phyloP scores from a whole-genome alignment of 2,888 invertebrate species.

The Steromphala cineraria region DNA sequence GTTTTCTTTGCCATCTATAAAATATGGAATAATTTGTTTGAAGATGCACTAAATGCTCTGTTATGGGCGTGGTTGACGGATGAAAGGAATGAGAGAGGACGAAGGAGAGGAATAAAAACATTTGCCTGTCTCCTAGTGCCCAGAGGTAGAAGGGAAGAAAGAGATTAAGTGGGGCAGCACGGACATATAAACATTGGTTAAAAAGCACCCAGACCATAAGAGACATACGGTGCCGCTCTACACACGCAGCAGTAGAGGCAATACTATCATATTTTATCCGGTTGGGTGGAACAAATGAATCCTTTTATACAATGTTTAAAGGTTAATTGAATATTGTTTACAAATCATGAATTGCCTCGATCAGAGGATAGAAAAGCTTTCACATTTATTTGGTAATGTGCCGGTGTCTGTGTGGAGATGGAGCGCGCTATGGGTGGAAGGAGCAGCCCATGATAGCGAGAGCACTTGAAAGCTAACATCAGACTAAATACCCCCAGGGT shows the following conservation, averaged over 20 bases:
- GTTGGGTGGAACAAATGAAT: conserved; percentile 12
- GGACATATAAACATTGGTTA: neutral
- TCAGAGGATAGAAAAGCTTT: neutral
- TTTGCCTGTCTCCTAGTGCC: conserved; percentile 2
- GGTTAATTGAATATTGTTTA: conserved; percentile 26
- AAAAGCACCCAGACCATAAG: neutral
- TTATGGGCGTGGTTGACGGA: neutral
- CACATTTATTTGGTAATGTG: conserved; percentile 19
- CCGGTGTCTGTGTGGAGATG: neutral
- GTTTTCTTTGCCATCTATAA: neutral
- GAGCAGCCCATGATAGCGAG: neutral
- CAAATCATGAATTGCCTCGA: conserved; percentile 18
- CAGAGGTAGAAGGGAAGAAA: neutral
- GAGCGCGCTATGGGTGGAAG: neutral
- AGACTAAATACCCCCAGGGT: conserved; percentile 24
- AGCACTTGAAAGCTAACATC: conserved; percentile 7
- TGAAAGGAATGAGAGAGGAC: conserved; percentile 1
- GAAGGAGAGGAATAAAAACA: conserved; percentile 11
- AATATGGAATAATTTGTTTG: neutral
- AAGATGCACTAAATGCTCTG: neutral
- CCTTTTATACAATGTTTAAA: neutral
- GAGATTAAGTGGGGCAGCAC: neutral
- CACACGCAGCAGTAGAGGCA: neutral
- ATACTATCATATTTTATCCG: conserved; percentile 8
- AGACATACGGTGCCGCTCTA: neutral